Conservation (phyloP, 2,113 vertebrate genomes). For the Dipodomys spectabilis region DNA sequence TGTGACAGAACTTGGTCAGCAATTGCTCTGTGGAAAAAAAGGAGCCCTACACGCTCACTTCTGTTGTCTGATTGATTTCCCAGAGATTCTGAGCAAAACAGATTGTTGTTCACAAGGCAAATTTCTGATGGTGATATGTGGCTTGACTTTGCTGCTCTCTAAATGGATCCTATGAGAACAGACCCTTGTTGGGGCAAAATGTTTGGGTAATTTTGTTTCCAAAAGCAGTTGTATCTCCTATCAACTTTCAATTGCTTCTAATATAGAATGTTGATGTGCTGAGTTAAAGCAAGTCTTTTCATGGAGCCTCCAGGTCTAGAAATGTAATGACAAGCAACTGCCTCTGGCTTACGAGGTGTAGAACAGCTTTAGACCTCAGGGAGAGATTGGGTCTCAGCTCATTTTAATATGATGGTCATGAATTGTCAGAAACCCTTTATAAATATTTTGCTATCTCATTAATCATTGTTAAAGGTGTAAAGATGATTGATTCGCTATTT, state of each 20-base stretch:
- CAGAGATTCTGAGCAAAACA: not conserved
- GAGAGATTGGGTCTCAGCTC: not conserved
- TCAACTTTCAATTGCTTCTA: not conserved
- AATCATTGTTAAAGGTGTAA: conserved; percentile 7
- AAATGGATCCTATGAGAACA: not conserved
- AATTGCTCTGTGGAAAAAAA: not conserved
- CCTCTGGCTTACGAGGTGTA: not conserved
- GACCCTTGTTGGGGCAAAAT: not conserved
- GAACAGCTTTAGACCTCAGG: not conserved
- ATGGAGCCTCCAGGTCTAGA: not conserved
- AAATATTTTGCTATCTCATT: conserved; percentile 21
- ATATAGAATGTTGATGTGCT: not conserved
- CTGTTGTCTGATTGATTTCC: not conserved
- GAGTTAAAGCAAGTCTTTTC: not conserved
- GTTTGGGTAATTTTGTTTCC: not conserved
- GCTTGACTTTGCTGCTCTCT: not conserved
- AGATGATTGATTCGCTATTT: conserved; percentile 19
- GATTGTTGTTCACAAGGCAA: not conserved
- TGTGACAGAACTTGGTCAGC: rapidly evolving
- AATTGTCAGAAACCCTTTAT: not conserved
- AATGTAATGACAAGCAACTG: not conserved
- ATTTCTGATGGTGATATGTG: not conserved
- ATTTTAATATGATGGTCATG: conserved; percentile 35
- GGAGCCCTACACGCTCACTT: not conserved
- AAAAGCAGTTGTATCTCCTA: not conserved